Evolutionary conservation across 2,888 invertebrate genomes (phyloP).

Genomic region (Hemistola chrysoprasaria): DNA sequence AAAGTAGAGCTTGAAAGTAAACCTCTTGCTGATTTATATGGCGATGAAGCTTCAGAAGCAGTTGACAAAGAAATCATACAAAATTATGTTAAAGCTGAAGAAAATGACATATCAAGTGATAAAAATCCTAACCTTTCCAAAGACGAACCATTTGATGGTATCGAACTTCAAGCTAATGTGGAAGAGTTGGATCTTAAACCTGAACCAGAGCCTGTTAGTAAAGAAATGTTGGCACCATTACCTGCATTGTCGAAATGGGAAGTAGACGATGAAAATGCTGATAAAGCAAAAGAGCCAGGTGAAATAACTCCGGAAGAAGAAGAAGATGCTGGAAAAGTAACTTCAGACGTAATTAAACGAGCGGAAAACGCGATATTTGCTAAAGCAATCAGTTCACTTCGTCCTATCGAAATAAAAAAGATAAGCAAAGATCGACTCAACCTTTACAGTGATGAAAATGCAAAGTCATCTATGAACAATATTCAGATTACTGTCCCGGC

Average conservation of each 20-base stretch:
- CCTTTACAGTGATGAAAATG: slow-evolving; percentile 80
- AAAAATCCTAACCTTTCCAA: slow-evolving; percentile 60
- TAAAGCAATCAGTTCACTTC: slow-evolving; percentile 91
- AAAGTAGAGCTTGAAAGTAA: slow-evolving; percentile 37
- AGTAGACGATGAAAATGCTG: slow-evolving; percentile 82
- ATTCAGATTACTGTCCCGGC: slow-evolving; percentile 82
- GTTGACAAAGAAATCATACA: slow-evolving; percentile 82
- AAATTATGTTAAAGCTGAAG: slow-evolving; percentile 76
- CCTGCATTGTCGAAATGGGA: slow-evolving; percentile 96
- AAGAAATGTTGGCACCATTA: slow-evolving; percentile 86
- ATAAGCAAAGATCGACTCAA: slow-evolving; percentile 86
- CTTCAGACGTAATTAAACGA: slow-evolving; percentile 93
- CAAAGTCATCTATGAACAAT: slow-evolving; percentile 67
- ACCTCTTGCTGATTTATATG: slow-evolving; percentile 71
- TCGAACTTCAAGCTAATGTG: slow-evolving; percentile 81
- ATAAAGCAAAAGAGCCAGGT: slow-evolving; percentile 70
- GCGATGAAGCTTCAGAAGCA: slow-evolving; percentile 76
- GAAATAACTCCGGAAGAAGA: slow-evolving; percentile 73
- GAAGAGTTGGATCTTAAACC: slow-evolving; percentile 80
- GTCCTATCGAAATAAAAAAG: slow-evolving; percentile 89
- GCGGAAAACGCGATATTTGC: slow-evolving; percentile 96
- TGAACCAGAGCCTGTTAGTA: slow-evolving; percentile 64
- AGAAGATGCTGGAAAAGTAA: slow-evolving; percentile 86
- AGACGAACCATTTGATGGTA: slow-evolving; percentile 80
- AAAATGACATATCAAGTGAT: slow-evolving; percentile 42